Conservation (phyloP, 1,140 invertebrate species). For the Liolophura sinensis region DNA sequence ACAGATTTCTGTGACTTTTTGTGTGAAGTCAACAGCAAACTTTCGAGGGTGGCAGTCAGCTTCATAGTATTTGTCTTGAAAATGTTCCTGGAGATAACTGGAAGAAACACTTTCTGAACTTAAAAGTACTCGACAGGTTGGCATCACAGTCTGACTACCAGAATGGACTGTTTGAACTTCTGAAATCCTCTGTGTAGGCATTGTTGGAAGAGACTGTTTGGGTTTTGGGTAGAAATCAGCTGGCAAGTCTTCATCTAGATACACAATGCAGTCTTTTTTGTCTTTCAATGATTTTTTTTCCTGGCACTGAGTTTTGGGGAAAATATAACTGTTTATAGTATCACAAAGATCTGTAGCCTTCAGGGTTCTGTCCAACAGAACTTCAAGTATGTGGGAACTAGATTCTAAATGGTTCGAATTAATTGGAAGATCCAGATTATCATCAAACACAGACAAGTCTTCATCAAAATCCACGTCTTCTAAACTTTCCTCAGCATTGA, state of each 20-base stretch:
- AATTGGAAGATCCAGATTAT: too few species aligned
- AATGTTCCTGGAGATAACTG: constrained; percentile 8
- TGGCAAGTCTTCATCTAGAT: neutral
- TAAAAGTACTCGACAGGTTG: constrained; percentile 9
- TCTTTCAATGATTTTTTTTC: too few species aligned
- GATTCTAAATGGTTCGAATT: too few species aligned
- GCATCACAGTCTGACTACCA: neutral
- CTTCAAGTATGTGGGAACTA: too few species aligned
- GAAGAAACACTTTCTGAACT: constrained; percentile 5
- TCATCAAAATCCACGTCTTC: too few species aligned
- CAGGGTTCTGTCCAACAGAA: too few species aligned
- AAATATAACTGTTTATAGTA: too few species aligned
- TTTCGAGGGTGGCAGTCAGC: constrained; percentile 18
- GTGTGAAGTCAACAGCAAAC: constrained; percentile 25
- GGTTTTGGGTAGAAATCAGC: constrained; percentile 3
- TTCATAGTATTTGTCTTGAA: constrained; percentile 15
- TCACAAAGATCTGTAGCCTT: too few species aligned
- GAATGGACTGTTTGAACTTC: neutral
- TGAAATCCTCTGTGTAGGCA: constrained; percentile 4
- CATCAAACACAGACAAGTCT: too few species aligned
- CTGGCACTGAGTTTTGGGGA: too few species aligned
- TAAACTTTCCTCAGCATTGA: too few species aligned
- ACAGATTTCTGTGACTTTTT: constrained; percentile 11
- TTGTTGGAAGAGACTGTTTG: constrained; percentile 3
- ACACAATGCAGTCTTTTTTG: too few species aligned